phyloP scores from a whole-genome alignment of 2,113 vertebrate genomes.

The Rhynchomys soricoides region DNA sequence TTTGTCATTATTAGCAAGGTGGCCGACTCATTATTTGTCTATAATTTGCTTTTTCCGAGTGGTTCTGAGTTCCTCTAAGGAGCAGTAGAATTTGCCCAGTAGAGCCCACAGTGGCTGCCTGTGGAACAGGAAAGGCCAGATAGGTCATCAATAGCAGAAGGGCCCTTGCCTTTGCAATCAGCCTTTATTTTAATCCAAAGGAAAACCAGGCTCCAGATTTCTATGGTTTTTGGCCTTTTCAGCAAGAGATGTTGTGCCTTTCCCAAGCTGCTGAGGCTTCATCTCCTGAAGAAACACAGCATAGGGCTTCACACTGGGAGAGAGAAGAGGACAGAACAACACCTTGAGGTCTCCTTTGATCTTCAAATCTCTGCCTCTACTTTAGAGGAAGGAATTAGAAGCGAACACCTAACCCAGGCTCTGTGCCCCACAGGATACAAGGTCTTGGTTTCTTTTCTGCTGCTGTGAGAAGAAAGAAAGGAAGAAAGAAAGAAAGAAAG shows the following conservation, averaged over 20 bases:
- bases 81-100: constrained; percentile 70
- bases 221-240: constrained; percentile 51
- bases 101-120: constrained; percentile 23
- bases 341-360: constrained; percentile 14
- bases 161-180: constrained; percentile 57
- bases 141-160: constrained; percentile 70
- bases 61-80: constrained; percentile 69
- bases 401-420: background rate
- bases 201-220: constrained; percentile 58
- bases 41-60: constrained; percentile 70
- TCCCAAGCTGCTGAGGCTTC: constrained; percentile 3
- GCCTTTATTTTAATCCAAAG: constrained; percentile 60
- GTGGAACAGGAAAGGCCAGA: constrained; percentile 68
- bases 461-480: background rate
- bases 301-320: constrained; percentile 34
- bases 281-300: constrained; percentile 28
- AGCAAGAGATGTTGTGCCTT: constrained; percentile 22
- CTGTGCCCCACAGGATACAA: too few species aligned
- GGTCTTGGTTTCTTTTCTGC: background rate
- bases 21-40: constrained; percentile 76
- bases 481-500: too few species aligned
- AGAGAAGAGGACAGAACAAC: constrained; percentile 43
- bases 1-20: constrained; percentile 75
- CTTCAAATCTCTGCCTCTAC: constrained; percentile 73
- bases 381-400: constrained; percentile 50